Percentiles rank a stretch among this genome's conserved stretches.
These are phyloP conservation scores for Marcusenius ussheri DNA, from an alignment of 2,113 vertebrate genomes.

Conservation along the genomic window DNA sequence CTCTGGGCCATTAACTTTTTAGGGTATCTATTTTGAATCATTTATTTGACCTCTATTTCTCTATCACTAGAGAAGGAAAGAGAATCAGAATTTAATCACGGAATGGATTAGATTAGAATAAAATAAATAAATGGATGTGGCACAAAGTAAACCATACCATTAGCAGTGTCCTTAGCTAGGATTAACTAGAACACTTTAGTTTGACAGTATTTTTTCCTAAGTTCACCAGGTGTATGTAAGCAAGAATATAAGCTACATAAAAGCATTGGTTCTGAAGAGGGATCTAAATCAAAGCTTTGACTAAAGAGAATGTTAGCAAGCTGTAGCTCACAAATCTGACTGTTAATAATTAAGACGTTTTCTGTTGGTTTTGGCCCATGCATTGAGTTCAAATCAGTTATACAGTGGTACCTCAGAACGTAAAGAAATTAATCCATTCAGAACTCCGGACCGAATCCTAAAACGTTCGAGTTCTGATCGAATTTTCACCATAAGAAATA, in stretches of 20 bases:
- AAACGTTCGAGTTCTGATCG: no score
- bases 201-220: background rate
- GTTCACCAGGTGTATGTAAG: background rate
- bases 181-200: background rate
- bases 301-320: background rate
- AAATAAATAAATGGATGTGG: background rate
- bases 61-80: background rate
- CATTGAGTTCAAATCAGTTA: background rate
- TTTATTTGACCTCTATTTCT: conserved; percentile 10
- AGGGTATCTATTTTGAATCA: background rate
- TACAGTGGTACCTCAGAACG: no score
- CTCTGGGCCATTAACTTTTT: conserved; percentile 6
- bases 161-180: background rate
- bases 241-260: background rate
- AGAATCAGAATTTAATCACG: background rate
- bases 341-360: background rate
- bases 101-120: background rate
- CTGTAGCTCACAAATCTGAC: background rate
- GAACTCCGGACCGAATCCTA: no score
- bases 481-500: no score
- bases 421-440: no score
- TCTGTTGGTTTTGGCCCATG: background rate
- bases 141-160: background rate
- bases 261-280: background rate
- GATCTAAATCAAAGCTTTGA: background rate